Conservation (phyloP, 2,113 vertebrate species). For the Nesoenas mayeri region DNA sequence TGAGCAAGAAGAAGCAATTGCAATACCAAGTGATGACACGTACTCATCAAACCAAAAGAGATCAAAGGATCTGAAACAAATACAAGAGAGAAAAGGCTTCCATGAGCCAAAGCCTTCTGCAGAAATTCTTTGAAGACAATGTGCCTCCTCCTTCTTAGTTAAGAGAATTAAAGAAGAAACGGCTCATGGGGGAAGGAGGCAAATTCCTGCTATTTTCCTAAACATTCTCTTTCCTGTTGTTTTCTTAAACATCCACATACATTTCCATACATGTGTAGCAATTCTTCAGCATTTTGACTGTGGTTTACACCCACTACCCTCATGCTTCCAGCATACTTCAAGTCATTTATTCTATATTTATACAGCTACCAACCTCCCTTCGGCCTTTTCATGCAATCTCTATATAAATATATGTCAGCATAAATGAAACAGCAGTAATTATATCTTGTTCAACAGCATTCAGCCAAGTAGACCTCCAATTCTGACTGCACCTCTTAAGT, state of each 20-base stretch:
- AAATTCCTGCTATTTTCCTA: background rate
- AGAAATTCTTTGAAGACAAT: conserved; percentile 8
- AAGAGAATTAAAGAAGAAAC: background rate
- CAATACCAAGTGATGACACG: conserved; percentile 40
- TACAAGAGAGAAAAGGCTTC: conserved; percentile 5
- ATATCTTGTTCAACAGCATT: background rate
- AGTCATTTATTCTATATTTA: background rate
- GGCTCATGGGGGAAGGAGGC: accelerated
- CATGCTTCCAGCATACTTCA: background rate
- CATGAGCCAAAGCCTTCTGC: background rate
- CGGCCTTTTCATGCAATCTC: background rate
- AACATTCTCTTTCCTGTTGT: background rate
- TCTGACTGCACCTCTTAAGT: background rate
- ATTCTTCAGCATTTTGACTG: background rate
- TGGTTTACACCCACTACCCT: background rate
- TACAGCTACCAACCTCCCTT: background rate
- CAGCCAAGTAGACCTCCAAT: background rate
- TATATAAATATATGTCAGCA: background rate
- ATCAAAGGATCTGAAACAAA: conserved; percentile 50
- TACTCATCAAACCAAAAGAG: conserved; percentile 32
- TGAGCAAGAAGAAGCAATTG: conserved; percentile 50
- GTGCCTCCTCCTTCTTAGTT: background rate
- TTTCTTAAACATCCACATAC: background rate
- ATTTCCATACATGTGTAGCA: background rate
- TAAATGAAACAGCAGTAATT: background rate